Conservation (phyloP, 2,888 invertebrate genomes). For the Lydus trimaculatus region DNA sequence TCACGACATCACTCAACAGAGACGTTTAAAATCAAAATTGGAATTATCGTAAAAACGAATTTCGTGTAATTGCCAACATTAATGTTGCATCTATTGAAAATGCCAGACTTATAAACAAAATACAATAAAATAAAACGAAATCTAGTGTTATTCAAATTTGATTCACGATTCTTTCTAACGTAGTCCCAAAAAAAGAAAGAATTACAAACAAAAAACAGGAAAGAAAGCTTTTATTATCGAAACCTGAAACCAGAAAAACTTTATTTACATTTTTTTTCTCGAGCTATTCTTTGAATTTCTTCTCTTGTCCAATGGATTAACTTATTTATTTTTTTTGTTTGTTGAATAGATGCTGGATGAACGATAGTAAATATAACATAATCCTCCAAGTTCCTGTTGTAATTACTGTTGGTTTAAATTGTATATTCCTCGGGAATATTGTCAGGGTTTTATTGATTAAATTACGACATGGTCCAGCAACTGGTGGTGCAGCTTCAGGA, state of each 20-base stretch:
- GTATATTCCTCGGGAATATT: slow-evolving; percentile 88
- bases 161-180: background rate
- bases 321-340: background rate
- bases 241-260: background rate
- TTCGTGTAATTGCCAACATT: background rate
- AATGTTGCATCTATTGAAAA: background rate
- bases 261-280: background rate
- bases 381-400: slow-evolving; percentile 82
- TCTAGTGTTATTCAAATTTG: background rate
- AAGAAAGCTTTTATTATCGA: background rate
- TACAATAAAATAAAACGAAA: background rate
- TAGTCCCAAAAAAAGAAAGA: background rate
- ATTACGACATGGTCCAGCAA: slow-evolving; percentile 74
- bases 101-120: no score
- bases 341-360: slow-evolving; percentile 60
- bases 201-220: background rate
- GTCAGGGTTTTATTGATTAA: slow-evolving; percentile 86
- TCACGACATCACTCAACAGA: no score
- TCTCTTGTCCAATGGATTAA: background rate
- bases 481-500: slow-evolving; percentile 62
- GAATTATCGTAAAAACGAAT: no score
- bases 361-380: slow-evolving; percentile 71
- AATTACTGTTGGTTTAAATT: slow-evolving; percentile 80
- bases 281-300: background rate
- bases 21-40: no score